Base-by-base conservation (phyloP, 2,797 vertebrate species). In the Malacoraja senta region DNA sequence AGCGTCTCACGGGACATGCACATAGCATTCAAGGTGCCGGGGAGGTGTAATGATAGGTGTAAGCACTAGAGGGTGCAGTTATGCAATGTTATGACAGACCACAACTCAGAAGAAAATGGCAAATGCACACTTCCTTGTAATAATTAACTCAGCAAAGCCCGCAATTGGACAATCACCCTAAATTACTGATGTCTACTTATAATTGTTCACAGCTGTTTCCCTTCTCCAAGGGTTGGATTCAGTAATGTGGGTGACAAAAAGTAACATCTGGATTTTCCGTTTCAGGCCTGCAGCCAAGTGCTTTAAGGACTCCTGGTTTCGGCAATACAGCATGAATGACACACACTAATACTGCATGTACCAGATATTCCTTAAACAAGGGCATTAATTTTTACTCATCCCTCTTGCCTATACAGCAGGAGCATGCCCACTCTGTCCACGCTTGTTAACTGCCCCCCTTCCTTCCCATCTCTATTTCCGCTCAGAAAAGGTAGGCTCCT, bases 201-300 rank as follows among this genome's bases (percentile, higher is more conserved):
- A 92, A 92, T 76, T 29, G 90, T 72, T 58, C 10, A 71, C 90
- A 92, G 90, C 90, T 76, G 90, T 76, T 92, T 92, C 71, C 90
- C 26, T 24, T 26, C 71, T 92, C 68, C 26, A 7, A 26, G 71
- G 71, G 71, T 76, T 6, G 26, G 71, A 24, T 53, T 92, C 35
- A 53, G 71, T 91, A 76, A 19, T 29, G 71, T 29, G 38, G 71
- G 71, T 29, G 71, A 76, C 90, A 92, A 29, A 74, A 12, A 38
- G 44, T 10, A 71, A 92, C 90, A 92, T 92, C 38, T 92, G 90
- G 71, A 92, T 74, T 76, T 74, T 76, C n/a, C 71, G 76, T 92
- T 76, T 53, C 65, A 19, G 68, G 24, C n/a, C 71, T 13, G 90
- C 68, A 92, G 71, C 24, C 7, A 44, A 76, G 35, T 65, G 65